Percentiles rank a stretch among this genome's conserved stretches.
phyloP scores from a whole-genome alignment of 2,113 vertebrate species.

The Neogobius melanostomus region DNA sequence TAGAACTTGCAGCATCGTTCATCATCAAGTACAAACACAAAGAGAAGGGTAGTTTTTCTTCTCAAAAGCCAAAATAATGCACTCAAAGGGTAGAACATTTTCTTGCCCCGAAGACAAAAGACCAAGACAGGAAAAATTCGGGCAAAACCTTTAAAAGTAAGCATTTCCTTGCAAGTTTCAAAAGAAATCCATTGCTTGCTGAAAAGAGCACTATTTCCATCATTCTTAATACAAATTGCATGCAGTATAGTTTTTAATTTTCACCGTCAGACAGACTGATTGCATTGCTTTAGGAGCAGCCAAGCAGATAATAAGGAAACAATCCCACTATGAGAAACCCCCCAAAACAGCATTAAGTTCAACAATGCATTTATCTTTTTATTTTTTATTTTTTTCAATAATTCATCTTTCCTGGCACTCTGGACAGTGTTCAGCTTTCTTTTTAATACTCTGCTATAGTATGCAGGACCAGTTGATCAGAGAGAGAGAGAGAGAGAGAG shows the following conservation, averaged over 20 bases:
- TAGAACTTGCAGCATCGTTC: too few relatives aligned
- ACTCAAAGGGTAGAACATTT: too few relatives aligned
- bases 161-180: not conserved
- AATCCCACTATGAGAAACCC: slow-evolving; percentile 30
- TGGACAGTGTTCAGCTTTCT: not conserved
- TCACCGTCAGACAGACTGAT: slow-evolving; percentile 47
- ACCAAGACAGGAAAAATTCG: not conserved
- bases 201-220: slow-evolving; percentile 16
- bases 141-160: not conserved
- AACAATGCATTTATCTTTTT: slow-evolving; percentile 8
- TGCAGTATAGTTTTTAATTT: slow-evolving; percentile 38
- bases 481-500: slow-evolving; percentile 29
- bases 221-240: slow-evolving; percentile 46
- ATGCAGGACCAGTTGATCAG: slow-evolving; percentile 44
- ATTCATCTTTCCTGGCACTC: slow-evolving; percentile 6
- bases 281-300: slow-evolving; percentile 30
- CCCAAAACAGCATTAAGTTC: slow-evolving; percentile 19
- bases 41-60: too few relatives aligned
- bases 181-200: slow-evolving; percentile 12
- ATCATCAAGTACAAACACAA: too few relatives aligned
- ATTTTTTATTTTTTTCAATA: slow-evolving; percentile 22
- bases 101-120: too few relatives aligned
- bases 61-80: too few relatives aligned
- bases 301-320: slow-evolving; percentile 59
- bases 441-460: slow-evolving; percentile 9